Percentiles rank a stretch among this genome's conserved stretches.
phyloP scores from a whole-genome alignment of 2,888 invertebrate genomes.

The Polydrusus pterygomalis region DNA sequence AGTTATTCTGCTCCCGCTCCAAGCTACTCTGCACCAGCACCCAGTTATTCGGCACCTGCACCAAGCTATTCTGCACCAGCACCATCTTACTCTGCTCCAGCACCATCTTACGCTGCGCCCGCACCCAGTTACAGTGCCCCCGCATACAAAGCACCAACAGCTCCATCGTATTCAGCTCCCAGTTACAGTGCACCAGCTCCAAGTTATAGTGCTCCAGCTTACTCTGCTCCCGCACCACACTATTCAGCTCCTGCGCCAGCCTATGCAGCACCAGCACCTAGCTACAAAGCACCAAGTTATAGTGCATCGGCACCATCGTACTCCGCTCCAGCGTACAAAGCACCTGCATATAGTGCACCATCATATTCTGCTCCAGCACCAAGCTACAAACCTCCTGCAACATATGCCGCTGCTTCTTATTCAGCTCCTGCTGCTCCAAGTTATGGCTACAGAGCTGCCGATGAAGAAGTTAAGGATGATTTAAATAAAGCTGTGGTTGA shows the following conservation, averaged over 20 bases:
- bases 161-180: constrained; percentile 53
- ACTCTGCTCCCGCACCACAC: constrained; percentile 48
- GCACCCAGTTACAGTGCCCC: constrained; percentile 52
- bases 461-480: constrained; percentile 52
- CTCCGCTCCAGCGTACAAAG: constrained; percentile 52
- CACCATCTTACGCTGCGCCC: constrained; percentile 51
- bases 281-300: constrained; percentile 45
- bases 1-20: constrained; percentile 22
- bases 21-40: constrained; percentile 33
- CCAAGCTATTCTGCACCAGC: constrained; percentile 47
- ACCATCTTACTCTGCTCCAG: constrained; percentile 42
- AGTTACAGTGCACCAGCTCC: constrained; percentile 48
- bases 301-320: constrained; percentile 53
- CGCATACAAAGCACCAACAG: too few relatives aligned
- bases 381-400: constrained; percentile 45
- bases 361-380: constrained; percentile 55
- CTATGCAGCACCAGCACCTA: constrained; percentile 51
- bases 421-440: constrained; percentile 17
- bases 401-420: constrained; percentile 28
- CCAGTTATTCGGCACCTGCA: constrained; percentile 49
- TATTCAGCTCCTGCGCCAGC: constrained; percentile 52
- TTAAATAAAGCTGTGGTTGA: constrained; percentile 35
- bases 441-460: constrained; percentile 61
- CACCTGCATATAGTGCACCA: constrained; percentile 53
- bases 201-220: constrained; percentile 45